Evolutionary conservation across 1,140 invertebrate species (phyloP), one percentile per base, ranked within the genome.

Genomic region (Zaprionus camerounensis): DNA sequence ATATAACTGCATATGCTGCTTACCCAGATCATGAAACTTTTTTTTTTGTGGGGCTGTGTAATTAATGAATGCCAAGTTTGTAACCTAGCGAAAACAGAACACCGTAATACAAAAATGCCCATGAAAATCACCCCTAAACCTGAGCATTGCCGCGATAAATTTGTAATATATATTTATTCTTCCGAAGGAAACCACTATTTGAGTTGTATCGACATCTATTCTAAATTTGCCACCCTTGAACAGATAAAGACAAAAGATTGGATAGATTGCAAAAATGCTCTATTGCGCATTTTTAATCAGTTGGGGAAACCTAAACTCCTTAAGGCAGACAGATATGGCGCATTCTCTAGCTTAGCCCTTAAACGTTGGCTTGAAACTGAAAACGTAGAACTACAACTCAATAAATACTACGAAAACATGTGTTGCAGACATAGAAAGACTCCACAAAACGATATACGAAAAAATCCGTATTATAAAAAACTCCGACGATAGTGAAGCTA

Each of bases 191-290:
- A 59, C 0, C 57, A 59, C 7, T 63, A 63, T 51, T 26, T 63
- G n/a, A 63, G 61, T 15, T 51, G 44, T 15, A 63, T 63, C 0
- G 59, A 49, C 5, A 17, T 62, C 9, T 62, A 49, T n/a, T 62
- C 44, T 0, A 67, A 67, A 44, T 67, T 67, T 11, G 65, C 53
- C 22, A 67, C 65, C 3, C 65, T 67, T 28, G 65, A 49, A 13
- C 41, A 28, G 17, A 62, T 49, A 0, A 46, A 6, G 9, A 46
- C 59, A 7, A 62, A 62, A 31, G 41, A 62, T 26, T 62, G 59
- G 61, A 11, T 63, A 12, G 61, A 63, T 34, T 49, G 44, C 2
- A 63, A 63, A 34, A 51, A 36, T 15, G 61, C 44, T 17, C 15
- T 63, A n/a, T 51, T 63, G 61, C 26, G 61, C n/a, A 62, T 62